Percentiles rank a stretch among this genome's conserved stretches.
phyloP scores from a whole-genome alignment of 2,888 invertebrate genomes.

The Iselma pallidipennis region DNA sequence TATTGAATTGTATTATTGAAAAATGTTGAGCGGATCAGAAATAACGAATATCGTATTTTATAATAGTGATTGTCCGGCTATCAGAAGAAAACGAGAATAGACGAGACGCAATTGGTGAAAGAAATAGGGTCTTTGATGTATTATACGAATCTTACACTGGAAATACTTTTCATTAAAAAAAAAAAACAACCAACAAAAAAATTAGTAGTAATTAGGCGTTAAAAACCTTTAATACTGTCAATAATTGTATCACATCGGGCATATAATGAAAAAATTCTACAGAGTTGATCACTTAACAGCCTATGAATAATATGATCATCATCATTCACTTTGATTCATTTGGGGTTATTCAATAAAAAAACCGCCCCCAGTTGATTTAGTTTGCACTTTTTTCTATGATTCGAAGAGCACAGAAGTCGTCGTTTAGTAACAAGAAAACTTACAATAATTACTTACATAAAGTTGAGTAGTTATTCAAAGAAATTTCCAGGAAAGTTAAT shows the following conservation, averaged over 20 bases:
- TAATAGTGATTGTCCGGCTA: not conserved
- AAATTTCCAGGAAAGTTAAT: not conserved
- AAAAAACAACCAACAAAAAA: no score
- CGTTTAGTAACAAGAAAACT: not conserved
- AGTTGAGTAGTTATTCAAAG: not conserved
- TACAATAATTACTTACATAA: not conserved
- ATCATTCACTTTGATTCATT: not conserved
- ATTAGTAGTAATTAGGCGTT: no score
- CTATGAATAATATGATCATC: no score
- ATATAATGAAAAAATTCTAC: no score
- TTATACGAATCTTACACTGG: not conserved
- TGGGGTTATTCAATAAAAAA: no score
- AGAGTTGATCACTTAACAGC: no score
- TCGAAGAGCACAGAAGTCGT: not conserved
- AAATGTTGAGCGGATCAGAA: no score
- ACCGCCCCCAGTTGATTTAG: no score
- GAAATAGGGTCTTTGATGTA: not conserved
- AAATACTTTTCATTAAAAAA: no score
- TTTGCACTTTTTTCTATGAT: not conserved
- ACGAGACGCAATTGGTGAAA: not conserved
- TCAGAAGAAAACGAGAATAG: not conserved
- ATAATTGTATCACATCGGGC: no score
- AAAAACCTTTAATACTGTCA: no score
- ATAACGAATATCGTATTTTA: not conserved
- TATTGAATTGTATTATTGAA: no score